Base-by-base conservation (phyloP, 2,888 invertebrate species). In the Amphipoea oculea region DNA sequence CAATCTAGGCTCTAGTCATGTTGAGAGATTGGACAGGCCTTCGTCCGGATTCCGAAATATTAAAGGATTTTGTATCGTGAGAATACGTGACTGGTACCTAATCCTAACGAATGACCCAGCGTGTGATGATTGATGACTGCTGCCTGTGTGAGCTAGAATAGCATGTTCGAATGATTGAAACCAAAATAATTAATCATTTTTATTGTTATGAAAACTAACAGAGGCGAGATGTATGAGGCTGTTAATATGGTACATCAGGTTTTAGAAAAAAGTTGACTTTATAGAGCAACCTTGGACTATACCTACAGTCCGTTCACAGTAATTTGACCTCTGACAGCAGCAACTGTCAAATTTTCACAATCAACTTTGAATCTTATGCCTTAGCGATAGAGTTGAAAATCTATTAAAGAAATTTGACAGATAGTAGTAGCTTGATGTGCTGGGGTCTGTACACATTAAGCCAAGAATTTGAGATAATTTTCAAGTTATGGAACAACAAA, bases 41-140 rank as follows among this genome's bases (percentile, higher is more conserved):
- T 75, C 65, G 65, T 36, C 68, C 42, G 69, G 29, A 67, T 78
- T 51, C 42, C 71, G 69, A 79, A 80, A 80, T 83, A 83, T 83
- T 79, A 81, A 80, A 76, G 73, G 78, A 71, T 70, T 66, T 65
- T 40, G 48, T 60, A 79, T 82, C 40, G 76, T 65, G 65, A 72
- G 75, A 77, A 79, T 57, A 79, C 73, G 81, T 81, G 83, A 12
- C 74, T 36, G 23, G 67, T 12, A 45, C 45, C 45, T 45, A 71
- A 62, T 76, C 54, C 17, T 78, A 73, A 78, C 48, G 54, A 76
- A 83, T 71, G 73, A 70, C 60, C 63, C 48, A 42, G 51, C 63
- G n/a, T 4, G 14, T 29, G 60, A 67, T 77, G 79, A 85, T 79
- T 79, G 63, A 86, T 85, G 77, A 86, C 62, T 69, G n/a, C 54